These are phyloP conservation scores for Cryptocephalus primarius DNA, from an alignment of 2,888 invertebrate genomes.

Conservation along the genomic window DNA sequence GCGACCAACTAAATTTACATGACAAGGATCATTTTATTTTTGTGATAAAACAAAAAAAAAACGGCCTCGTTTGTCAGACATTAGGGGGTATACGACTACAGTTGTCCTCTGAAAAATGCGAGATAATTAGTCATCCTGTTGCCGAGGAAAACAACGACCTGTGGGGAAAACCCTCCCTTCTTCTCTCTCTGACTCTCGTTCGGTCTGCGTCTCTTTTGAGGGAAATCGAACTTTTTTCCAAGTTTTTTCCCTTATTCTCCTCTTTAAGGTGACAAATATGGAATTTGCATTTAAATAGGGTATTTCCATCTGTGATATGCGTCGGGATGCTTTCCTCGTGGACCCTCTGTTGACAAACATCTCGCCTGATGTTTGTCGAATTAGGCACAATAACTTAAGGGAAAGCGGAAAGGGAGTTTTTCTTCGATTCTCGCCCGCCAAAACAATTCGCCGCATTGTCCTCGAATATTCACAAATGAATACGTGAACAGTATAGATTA, in stretches of 20 bases:
- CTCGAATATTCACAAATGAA: no score
- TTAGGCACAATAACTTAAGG: not conserved
- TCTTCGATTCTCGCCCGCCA: no score
- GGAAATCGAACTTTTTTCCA: slow-evolving; percentile 38
- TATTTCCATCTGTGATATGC: slow-evolving; percentile 51
- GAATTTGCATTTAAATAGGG: slow-evolving; percentile 59
- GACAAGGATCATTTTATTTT: slow-evolving; percentile 12
- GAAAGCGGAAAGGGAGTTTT: not conserved
- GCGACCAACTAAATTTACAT: slow-evolving; percentile 9
- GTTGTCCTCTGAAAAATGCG: slow-evolving; percentile 28
- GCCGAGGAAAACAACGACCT: slow-evolving; percentile 5
- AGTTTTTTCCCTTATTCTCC: slow-evolving; percentile 20
- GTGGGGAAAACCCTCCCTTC: not conserved
- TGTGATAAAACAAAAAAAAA: slow-evolving; percentile 18
- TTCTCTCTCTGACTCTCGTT: slow-evolving; percentile 5
- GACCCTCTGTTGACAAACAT: slow-evolving; percentile 26
- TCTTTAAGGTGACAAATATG: slow-evolving; percentile 48
- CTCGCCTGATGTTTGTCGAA: not conserved
- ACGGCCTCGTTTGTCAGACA: slow-evolving; percentile 17
- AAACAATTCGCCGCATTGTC: no score
- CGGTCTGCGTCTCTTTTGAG: slow-evolving; percentile 18
- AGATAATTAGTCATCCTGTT: slow-evolving; percentile 30
- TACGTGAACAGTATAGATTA: no score
- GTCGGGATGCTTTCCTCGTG: slow-evolving; percentile 13
- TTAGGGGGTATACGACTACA: slow-evolving; percentile 17